These are phyloP conservation scores for Spisula subtruncata DNA, from an alignment of 2,888 invertebrate species.

Conservation along the genomic window DNA sequence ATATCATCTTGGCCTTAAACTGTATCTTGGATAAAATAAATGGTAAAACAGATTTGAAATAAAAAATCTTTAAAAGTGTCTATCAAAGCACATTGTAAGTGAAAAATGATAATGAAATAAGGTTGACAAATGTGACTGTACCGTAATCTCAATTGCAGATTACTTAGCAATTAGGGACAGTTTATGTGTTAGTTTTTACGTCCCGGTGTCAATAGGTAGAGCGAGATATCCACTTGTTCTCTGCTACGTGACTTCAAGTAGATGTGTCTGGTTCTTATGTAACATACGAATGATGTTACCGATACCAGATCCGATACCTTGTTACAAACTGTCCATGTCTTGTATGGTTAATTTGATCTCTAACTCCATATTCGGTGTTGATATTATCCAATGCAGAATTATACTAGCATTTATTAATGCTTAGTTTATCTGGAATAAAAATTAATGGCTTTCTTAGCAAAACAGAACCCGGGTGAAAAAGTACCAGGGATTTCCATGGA, in stretches of 20 bases:
- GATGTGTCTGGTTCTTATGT: not conserved
- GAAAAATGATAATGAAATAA: not conserved
- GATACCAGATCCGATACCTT: not conserved
- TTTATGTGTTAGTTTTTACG: constrained; percentile 15
- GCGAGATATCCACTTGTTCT: constrained; percentile 4
- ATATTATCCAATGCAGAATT: not conserved
- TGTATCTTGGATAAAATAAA: not conserved
- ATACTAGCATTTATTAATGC: not conserved
- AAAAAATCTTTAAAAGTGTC: not conserved
- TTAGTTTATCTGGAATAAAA: not conserved
- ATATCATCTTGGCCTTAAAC: not conserved
- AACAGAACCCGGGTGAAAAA: not conserved
- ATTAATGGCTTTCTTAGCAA: constrained; percentile 6
- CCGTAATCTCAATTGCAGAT: constrained; percentile 6
- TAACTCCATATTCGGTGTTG: not conserved
- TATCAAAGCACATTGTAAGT: not conserved
- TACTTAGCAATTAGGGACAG: constrained; percentile 13
- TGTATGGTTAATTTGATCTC: not conserved
- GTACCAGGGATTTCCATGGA: too few species aligned
- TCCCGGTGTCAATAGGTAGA: constrained; percentile 3
- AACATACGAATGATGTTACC: not conserved
- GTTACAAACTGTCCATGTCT: not conserved
- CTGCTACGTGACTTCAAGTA: constrained; percentile 7
- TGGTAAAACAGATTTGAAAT: constrained; percentile 11
- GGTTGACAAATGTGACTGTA: constrained; percentile 2